Conservation (phyloP, 2,888 invertebrate genomes). For the Lasiommata megera region DNA sequence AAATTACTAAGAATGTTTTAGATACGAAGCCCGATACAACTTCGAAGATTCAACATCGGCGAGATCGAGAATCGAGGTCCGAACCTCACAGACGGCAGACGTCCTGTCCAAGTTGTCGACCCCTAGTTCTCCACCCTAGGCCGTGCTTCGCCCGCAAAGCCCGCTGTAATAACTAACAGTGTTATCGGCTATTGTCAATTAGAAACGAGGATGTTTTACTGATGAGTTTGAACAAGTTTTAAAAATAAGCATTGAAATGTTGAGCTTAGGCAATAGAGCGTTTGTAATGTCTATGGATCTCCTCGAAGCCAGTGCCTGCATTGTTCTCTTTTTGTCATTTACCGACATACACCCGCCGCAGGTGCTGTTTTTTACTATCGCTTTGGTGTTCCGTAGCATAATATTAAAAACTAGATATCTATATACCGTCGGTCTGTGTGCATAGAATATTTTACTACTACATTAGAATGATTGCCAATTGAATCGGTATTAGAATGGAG, state of each 20-base stretch:
- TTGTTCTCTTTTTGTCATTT: not conserved
- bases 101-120: too few relatives aligned
- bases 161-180: too few relatives aligned
- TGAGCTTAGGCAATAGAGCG: not conserved
- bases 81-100: too few relatives aligned
- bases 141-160: too few relatives aligned
- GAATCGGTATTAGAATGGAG: not conserved
- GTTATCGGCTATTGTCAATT: too few relatives aligned
- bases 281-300: not conserved
- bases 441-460: not conserved
- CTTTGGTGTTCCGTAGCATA: not conserved
- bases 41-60: too few relatives aligned
- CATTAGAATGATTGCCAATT: not conserved
- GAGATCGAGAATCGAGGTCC: too few relatives aligned
- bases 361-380: constrained; percentile 3
- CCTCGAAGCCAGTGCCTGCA: not conserved
- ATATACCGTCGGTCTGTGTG: not conserved
- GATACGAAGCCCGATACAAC: too few relatives aligned
- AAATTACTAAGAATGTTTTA: too few relatives aligned
- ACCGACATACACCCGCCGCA: not conserved
- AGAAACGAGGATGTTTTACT: too few relatives aligned
- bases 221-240: too few relatives aligned
- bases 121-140: too few relatives aligned
- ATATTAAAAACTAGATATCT: not conserved
- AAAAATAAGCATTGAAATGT: not conserved